These are phyloP conservation scores for Characodon lateralis DNA, from an alignment of 2,797 vertebrate genomes.

Conservation along the genomic window DNA sequence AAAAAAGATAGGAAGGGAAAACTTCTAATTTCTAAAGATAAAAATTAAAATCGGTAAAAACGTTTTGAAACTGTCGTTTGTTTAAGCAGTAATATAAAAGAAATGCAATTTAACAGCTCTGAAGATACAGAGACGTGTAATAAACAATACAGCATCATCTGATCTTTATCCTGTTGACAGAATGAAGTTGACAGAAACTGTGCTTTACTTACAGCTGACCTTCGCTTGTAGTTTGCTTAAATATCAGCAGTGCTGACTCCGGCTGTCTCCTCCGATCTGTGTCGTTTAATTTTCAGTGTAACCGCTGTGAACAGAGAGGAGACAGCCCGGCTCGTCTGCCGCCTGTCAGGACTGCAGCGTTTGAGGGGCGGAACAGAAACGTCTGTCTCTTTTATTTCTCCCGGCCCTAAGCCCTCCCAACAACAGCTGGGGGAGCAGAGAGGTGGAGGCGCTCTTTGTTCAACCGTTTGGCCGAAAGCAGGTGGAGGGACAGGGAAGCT, in stretches of 20 bases:
- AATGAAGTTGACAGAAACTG: neutral
- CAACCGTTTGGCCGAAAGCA: conserved; percentile 45
- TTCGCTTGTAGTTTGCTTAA: neutral
- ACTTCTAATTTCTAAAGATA: neutral
- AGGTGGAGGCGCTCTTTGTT: conserved; percentile 62
- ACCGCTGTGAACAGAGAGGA: conserved; percentile 3
- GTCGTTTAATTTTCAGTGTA: neutral
- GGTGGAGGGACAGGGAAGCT: conserved; percentile 51
- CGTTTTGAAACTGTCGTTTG: neutral
- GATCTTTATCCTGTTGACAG: neutral
- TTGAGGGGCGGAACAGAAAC: conserved; percentile 53
- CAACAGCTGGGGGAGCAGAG: conserved; percentile 71
- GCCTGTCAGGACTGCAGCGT: conserved; percentile 50
- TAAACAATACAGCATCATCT: neutral
- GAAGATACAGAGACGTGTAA: neutral
- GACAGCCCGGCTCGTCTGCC: conserved; percentile 48
- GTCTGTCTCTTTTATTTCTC: conserved; percentile 27
- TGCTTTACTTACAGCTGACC: neutral
- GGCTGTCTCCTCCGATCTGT: neutral
- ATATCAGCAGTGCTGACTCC: neutral
- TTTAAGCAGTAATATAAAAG: neutral
- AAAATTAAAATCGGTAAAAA: neutral
- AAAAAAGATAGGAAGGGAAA: neutral
- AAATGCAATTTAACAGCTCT: neutral
- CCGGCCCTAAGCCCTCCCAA: conserved; percentile 23